Base-by-base conservation (phyloP, 2,888 invertebrate genomes). In the Dysmachus trigonus region DNA sequence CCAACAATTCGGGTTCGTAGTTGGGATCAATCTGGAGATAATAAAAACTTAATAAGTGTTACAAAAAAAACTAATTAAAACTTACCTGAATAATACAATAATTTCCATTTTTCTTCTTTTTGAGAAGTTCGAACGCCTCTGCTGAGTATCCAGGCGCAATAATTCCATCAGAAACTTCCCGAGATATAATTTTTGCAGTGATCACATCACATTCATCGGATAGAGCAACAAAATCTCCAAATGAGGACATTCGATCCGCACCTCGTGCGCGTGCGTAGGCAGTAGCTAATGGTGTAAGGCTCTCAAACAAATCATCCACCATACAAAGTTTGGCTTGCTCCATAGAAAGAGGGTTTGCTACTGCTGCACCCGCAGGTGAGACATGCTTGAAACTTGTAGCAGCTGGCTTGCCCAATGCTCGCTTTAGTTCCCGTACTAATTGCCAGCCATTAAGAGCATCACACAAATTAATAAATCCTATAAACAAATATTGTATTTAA, bases 371-470 rank as follows among this genome's bases (percentile, higher is more conserved):
- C 15, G 99, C 99, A 0, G 99, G 99, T 33, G 98, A 98, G 6
- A 99, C 99, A 91, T 99, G 99, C 91, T 99, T 99, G 92, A 99
- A 99, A 86, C 98, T 99, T 0, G 98, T 95, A 0, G 99, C 98
- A 0, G 99, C 98, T 0, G 99, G 98, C 35, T 98, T 91, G 4
- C 94, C 94, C 7, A 98, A 92, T 0, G 97, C 96, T 73, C 93
- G 92, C 90, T 95, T 96, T 87, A 99, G 92, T 90, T 99, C 99
- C 87, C 94, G 94, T 0, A 99, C 99, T 86, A 99, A 93, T 91
- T 99, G 99, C 96, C 98, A 99, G 0, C 97, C 99, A 91, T 99
- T 99, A 0, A 99, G 93, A 0, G 98, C 99, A 92, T 99, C 99
- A 90, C 98, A 98, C 3, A 99, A 94, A 92, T 99, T 99, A 89